Evolutionary conservation across 1,140 invertebrate genomes (phyloP).

Genomic region (Musca vetustissima): DNA sequence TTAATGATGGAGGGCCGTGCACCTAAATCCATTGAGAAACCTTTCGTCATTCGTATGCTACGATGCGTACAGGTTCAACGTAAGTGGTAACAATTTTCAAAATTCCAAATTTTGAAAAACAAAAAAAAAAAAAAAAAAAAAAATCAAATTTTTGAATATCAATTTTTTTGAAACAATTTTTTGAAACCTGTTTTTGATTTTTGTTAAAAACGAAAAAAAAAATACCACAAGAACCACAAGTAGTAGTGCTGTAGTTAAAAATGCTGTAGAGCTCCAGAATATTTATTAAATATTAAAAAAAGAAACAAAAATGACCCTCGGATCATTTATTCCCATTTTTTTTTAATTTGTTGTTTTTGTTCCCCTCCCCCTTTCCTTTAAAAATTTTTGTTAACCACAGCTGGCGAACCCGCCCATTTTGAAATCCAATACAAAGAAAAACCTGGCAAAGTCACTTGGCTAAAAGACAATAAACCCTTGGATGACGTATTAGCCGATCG

Average conservation of each 20-base stretch:
- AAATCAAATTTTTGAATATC: no score
- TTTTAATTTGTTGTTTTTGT: not conserved
- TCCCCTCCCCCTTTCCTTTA: no score
- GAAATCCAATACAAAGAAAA: slow-evolving; percentile 73
- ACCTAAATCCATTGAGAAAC: slow-evolving; percentile 51
- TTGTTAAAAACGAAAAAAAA: no score
- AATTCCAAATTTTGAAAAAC: no score
- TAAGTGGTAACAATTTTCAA: slow-evolving; percentile 64
- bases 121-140: no score
- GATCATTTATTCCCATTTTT: not conserved
- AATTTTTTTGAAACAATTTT: no score
- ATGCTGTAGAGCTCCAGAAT: no score
- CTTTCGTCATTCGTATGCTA: slow-evolving; percentile 71
- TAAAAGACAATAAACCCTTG: slow-evolving; percentile 85
- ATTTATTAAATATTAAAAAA: no score
- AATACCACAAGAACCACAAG: no score
- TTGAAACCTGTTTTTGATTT: no score
- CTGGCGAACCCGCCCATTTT: slow-evolving; percentile 83
- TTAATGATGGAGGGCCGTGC: slow-evolving; percentile 37
- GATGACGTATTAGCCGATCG: slow-evolving; percentile 76
- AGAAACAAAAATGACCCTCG: no score
- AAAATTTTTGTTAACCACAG: slow-evolving; percentile 55
- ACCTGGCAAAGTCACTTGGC: slow-evolving; percentile 72
- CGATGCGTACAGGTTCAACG: slow-evolving; percentile 76
- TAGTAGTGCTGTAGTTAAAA: no score